Conservation (phyloP, 2,888 invertebrate genomes). For the Ashinkailepas kermadecensis region DNA sequence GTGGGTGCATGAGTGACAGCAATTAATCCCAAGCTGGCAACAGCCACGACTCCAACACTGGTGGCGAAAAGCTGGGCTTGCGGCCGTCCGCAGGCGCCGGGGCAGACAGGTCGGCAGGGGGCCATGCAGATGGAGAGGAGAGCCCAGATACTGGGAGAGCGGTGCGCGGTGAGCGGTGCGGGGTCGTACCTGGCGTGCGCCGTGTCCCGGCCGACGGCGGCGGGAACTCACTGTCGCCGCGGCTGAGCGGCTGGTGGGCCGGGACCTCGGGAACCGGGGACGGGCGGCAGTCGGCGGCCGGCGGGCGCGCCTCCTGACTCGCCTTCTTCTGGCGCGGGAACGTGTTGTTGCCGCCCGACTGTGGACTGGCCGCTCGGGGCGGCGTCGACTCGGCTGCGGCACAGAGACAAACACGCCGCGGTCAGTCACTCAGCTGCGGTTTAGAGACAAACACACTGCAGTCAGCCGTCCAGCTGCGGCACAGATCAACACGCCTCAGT, state of each 20-base stretch:
- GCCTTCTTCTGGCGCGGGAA: constrained; percentile 7
- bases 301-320: not conserved
- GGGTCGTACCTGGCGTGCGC: not conserved
- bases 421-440: no score
- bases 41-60: no score
- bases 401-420: not conserved
- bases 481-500: no score
- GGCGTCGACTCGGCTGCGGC: not conserved
- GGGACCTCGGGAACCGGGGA: not conserved
- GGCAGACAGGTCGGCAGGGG: no score
- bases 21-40: no score
- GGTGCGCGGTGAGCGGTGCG: not conserved
- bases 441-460: no score
- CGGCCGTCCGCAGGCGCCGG: no score
- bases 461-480: no score
- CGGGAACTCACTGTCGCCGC: not conserved
- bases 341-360: not conserved
- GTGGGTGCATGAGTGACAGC: no score
- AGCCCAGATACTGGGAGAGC: not conserved
- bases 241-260: not conserved
- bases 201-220: no score
- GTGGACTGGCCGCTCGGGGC: not conserved
- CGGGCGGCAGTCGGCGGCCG: not conserved
- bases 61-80: no score
- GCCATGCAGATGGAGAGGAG: no score